Percentiles rank a stretch among this genome's conserved stretches.
phyloP scores from a whole-genome alignment of 2,113 vertebrate species.

The Tylochromis polylepis region DNA sequence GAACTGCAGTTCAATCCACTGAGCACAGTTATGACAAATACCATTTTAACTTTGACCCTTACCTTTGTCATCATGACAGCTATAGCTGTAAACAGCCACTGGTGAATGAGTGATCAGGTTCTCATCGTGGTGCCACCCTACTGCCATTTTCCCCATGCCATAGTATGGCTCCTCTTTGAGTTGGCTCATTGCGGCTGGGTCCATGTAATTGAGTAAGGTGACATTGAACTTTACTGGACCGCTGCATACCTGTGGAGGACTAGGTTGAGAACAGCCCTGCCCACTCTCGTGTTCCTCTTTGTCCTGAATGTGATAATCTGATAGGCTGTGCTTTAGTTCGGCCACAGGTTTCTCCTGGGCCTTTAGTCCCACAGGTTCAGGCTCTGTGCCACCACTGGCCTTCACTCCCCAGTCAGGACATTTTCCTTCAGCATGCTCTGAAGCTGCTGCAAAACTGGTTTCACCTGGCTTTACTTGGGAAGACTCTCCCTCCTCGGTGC shows the following conservation, averaged over 20 bases:
- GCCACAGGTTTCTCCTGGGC: slow-evolving; percentile 39
- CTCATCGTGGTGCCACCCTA: slow-evolving; percentile 97
- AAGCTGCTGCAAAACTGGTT: not conserved
- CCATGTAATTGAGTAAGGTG: slow-evolving; percentile 96
- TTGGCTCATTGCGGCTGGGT: slow-evolving; percentile 84
- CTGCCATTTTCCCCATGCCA: slow-evolving; percentile 96
- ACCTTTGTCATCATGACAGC: slow-evolving; percentile 78
- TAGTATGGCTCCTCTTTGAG: slow-evolving; percentile 96
- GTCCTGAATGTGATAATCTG: slow-evolving; percentile 55
- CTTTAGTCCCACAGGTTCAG: not conserved
- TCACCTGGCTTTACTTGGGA: slow-evolving; percentile 22
- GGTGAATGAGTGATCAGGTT: slow-evolving; percentile 86
- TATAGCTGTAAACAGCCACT: slow-evolving; percentile 93
- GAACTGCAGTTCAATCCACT: not conserved
- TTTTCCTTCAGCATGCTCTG: slow-evolving; percentile 46
- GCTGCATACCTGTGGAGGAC: slow-evolving; percentile 27
- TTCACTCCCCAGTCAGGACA: slow-evolving; percentile 10
- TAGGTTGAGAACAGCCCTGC: slow-evolving; percentile 65
- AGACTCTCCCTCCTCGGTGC: slow-evolving; percentile 61
- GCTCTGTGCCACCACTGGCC: not conserved
- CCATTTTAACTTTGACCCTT: slow-evolving; percentile 7
- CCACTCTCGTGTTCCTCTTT: slow-evolving; percentile 40
- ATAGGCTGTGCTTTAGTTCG: slow-evolving; percentile 53
- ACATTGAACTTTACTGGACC: slow-evolving; percentile 78
- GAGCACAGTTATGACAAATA: not conserved